Percentiles rank a stretch among this genome's conserved stretches.
Conservation (phyloP, 2,888 invertebrate species). For the Spodoptera exigua region DNA sequence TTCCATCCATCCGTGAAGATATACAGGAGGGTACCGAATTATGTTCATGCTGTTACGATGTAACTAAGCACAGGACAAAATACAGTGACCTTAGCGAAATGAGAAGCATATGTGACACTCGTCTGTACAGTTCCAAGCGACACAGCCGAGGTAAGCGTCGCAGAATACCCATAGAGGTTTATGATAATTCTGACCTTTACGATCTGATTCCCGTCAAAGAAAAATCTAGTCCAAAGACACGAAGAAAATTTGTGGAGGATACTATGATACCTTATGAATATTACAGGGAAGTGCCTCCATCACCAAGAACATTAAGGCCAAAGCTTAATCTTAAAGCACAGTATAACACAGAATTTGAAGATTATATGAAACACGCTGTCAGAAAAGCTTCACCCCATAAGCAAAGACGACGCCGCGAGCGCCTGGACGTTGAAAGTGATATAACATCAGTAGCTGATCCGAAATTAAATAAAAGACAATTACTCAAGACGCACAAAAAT, state of each 20-base stretch:
- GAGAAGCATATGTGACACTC: conserved; percentile 78
- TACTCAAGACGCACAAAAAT: conserved; percentile 22
- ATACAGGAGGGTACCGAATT: conserved; percentile 68
- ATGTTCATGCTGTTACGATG: conserved; percentile 74
- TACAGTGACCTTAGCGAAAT: conserved; percentile 67
- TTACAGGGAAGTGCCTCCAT: conserved; percentile 80
- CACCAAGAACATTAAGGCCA: conserved; percentile 78
- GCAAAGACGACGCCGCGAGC: conserved; percentile 45
- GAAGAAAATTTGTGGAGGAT: conserved; percentile 73
- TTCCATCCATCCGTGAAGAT: conserved; percentile 61
- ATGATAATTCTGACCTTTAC: conserved; percentile 77
- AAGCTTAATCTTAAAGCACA: conserved; percentile 78
- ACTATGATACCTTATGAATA: conserved; percentile 63
- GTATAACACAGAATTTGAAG: conserved; percentile 70
- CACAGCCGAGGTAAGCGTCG: conserved; percentile 61
- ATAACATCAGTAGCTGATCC: conserved; percentile 44
- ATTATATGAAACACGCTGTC: conserved; percentile 50
- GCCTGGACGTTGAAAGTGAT: conserved; percentile 56
- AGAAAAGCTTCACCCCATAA: conserved; percentile 51
- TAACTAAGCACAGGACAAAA: conserved; percentile 47
- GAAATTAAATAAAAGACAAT: conserved; percentile 31
- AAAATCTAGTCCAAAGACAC: conserved; percentile 79
- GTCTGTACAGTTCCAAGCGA: conserved; percentile 72
- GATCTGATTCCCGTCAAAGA: conserved; percentile 84
- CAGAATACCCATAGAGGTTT: conserved; percentile 61